Evolutionary conservation across 2,888 invertebrate genomes (phyloP).

Genomic region (Nemotelus pantherinus): DNA sequence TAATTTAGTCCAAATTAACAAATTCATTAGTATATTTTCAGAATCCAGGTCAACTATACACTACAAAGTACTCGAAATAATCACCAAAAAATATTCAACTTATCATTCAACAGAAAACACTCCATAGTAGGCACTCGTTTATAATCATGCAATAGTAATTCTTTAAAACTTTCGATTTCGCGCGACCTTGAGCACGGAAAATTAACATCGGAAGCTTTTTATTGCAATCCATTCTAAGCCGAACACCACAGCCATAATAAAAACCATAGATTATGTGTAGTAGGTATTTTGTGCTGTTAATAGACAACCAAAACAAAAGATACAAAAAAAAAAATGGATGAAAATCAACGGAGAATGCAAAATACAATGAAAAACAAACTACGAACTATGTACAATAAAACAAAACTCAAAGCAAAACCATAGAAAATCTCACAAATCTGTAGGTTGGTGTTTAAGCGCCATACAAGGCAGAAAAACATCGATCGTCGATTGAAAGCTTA

Average conservation of each 20-base stretch:
- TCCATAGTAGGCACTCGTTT: too few relatives aligned
- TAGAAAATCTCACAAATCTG: constrained; percentile 13
- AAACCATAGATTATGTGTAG: background rate
- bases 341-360: background rate
- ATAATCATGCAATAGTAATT: background rate
- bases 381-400: background rate
- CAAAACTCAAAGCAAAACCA: constrained; percentile 16
- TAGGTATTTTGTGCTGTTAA: background rate
- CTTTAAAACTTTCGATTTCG: constrained; percentile 34
- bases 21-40: too few relatives aligned
- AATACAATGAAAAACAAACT: background rate
- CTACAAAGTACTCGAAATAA: too few relatives aligned
- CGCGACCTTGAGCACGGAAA: constrained; percentile 31
- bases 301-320: background rate
- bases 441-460: background rate
- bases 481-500: constrained; percentile 10
- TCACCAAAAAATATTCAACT: too few relatives aligned
- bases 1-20: too few relatives aligned
- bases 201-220: constrained; percentile 35
- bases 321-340: background rate
- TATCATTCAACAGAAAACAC: too few relatives aligned
- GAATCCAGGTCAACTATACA: too few relatives aligned
- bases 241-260: constrained; percentile 20
- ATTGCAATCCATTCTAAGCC: background rate
- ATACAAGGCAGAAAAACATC: constrained; percentile 32